A percentile compares a stretch with the other conserved stretches of the same genome.
Conservation (phyloP, 2,888 invertebrate species). For the Drosophila algonquin region DNA sequence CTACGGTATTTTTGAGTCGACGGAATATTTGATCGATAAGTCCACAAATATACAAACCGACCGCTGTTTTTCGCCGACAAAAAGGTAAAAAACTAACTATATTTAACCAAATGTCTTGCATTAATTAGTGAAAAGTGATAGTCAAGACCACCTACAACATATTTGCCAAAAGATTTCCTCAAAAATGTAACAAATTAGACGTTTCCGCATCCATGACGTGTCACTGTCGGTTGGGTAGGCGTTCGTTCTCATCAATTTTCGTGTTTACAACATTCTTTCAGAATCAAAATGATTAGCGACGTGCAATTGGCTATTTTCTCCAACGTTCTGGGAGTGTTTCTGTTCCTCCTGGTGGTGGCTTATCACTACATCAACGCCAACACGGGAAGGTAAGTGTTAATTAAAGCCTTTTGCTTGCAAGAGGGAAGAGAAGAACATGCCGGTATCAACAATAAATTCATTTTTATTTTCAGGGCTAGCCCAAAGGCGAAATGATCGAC, state of each 20-base stretch:
- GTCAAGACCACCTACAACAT: neutral
- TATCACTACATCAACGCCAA: conserved; percentile 98
- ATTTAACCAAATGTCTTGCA: neutral
- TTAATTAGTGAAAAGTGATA: neutral
- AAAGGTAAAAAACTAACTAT: neutral
- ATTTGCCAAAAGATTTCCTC: neutral
- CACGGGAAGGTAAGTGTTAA: conserved; percentile 73
- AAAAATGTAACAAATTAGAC: neutral
- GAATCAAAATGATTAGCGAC: conserved; percentile 94
- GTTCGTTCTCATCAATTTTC: conserved; percentile 17
- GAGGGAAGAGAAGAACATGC: neutral
- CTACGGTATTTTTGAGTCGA: too few species aligned
- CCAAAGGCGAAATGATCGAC: conserved; percentile 60
- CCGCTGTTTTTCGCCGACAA: neutral
- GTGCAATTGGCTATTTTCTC: conserved; percentile 98
- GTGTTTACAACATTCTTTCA: conserved; percentile 17
- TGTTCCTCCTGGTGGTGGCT: conserved; percentile 96
- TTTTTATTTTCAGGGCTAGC: conserved; percentile 58
- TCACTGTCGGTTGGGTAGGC: conserved; percentile 38
- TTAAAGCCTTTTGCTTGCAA: too few species aligned
- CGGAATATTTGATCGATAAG: too few species aligned
- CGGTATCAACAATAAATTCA: conserved; percentile 23
- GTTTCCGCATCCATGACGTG: conserved; percentile 60
- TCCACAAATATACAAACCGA: neutral
- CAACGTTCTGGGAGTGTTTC: conserved; percentile 95